A percentile compares a stretch with the other conserved stretches of the same genome.
Evolutionary conservation across 1,140 invertebrate genomes (phyloP).

Genomic region (Callitettix versicolor): DNA sequence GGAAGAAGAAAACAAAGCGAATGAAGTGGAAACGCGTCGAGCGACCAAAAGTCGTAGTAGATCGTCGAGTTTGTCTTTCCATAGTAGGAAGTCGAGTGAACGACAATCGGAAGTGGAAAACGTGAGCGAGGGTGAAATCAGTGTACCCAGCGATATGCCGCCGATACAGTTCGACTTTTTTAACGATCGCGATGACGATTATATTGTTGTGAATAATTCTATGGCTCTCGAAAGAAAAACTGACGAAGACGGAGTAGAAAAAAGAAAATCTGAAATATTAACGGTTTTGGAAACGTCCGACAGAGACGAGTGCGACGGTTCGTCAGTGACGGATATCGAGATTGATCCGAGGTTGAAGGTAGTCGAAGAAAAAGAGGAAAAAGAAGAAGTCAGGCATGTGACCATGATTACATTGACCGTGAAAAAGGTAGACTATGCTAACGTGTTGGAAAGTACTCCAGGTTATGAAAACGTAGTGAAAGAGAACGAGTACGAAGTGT

Average conservation of each 20-base stretch:
- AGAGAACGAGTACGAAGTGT: conserved; percentile 14
- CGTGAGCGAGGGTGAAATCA: neutral
- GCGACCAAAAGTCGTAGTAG: conserved; percentile 2
- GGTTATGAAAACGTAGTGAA: neutral
- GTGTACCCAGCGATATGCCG: neutral
- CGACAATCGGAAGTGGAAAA: neutral
- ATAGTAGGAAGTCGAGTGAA: conserved; percentile 7
- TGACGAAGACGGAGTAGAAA: neutral
- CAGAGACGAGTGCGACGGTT: neutral
- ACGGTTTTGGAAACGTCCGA: neutral
- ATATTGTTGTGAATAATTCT: conserved; percentile 9
- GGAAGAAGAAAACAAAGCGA: neutral
- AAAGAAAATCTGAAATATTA: neutral
- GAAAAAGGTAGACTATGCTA: conserved; percentile 6
- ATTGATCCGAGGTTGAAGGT: conserved; percentile 6
- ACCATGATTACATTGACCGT: conserved; percentile 6
- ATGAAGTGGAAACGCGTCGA: neutral
- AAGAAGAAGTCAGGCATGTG: conserved; percentile 4
- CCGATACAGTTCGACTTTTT: conserved; percentile 11
- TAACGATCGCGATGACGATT: conserved; percentile 11
- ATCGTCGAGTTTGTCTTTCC: conserved; percentile 14
- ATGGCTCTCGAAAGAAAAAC: neutral
- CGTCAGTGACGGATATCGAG: neutral
- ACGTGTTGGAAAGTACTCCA: neutral
- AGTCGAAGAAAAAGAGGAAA: neutral